phyloP scores from a whole-genome alignment of 2,797 vertebrate genomes.

The Typhlichthys eigenmanni region DNA sequence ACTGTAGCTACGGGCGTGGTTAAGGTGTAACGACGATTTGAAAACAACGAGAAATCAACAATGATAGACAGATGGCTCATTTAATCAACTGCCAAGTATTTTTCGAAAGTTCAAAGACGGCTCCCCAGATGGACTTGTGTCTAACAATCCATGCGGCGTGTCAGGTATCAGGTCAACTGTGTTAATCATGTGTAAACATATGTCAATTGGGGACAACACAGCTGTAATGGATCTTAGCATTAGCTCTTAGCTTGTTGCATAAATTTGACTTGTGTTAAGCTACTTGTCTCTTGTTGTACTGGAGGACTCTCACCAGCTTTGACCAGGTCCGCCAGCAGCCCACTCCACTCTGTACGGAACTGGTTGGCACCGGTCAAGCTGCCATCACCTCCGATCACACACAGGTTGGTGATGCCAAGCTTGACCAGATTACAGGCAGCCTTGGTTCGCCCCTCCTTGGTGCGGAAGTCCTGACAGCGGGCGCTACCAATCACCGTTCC shows the following conservation, averaged over 20 bases:
- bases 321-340: slow-evolving; percentile 81
- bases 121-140: too few relatives aligned
- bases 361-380: slow-evolving; percentile 91
- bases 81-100: too few relatives aligned
- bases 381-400: slow-evolving; percentile 92
- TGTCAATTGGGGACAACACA: neutral
- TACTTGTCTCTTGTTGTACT: neutral
- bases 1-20: too few relatives aligned
- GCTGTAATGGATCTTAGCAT: too few relatives aligned
- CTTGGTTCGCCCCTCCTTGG: slow-evolving; percentile 84
- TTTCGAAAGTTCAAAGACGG: too few relatives aligned
- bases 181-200: neutral
- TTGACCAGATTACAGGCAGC: slow-evolving; percentile 87
- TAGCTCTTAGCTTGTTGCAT: neutral
- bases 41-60: too few relatives aligned
- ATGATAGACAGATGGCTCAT: too few relatives aligned
- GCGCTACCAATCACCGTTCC: slow-evolving; percentile 94
- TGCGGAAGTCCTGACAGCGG: slow-evolving; percentile 88
- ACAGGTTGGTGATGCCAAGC: slow-evolving; percentile 89
- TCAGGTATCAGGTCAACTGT: too few relatives aligned
- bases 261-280: too few relatives aligned
- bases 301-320: slow-evolving; percentile 76
- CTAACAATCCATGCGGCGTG: too few relatives aligned
- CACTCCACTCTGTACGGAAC: slow-evolving; percentile 88
- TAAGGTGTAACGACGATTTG: too few relatives aligned